Conservation (phyloP, 2,113 vertebrate genomes). For the Triplophysa rosa region DNA sequence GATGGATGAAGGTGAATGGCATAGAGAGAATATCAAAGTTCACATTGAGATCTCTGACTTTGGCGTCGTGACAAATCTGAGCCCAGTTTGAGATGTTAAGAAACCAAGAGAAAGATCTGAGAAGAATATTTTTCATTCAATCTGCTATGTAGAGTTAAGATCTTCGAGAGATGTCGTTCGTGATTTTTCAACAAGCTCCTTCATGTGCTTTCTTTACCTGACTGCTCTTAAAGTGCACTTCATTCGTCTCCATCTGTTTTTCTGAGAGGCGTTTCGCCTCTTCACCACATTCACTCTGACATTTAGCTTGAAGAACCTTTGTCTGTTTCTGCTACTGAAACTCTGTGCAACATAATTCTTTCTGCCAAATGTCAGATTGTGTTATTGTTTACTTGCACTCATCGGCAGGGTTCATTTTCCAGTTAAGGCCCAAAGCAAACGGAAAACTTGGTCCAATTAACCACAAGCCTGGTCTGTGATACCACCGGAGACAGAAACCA, state of each 20-base stretch:
- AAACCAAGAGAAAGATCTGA: no score
- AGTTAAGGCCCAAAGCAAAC: slow-evolving; percentile 14
- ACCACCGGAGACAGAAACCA: background rate
- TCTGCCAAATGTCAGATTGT: slow-evolving; percentile 48
- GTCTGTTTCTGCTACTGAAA: background rate
- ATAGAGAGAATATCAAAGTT: no score
- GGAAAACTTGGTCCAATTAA: background rate
- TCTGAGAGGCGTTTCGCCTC: background rate
- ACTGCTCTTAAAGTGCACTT: background rate
- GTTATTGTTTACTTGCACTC: slow-evolving; percentile 45
- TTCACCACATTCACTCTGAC: slow-evolving; percentile 26
- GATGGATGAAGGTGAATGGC: no score
- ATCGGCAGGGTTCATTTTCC: background rate
- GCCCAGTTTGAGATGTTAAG: no score
- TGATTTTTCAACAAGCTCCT: background rate
- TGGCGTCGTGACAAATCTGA: no score
- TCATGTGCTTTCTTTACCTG: background rate
- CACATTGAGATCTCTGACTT: no score
- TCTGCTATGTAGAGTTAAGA: background rate
- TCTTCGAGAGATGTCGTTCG: background rate
- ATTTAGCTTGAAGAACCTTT: slow-evolving; percentile 18
- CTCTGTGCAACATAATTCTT: slow-evolving; percentile 2
- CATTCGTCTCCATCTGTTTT: background rate
- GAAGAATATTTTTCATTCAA: background rate
- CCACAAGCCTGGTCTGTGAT: background rate